These are phyloP conservation scores for Aurelia sp. DNA, from an alignment of 30 jellyfish, hydroid and myxozoan species.

Conservation along the genomic window DNA sequence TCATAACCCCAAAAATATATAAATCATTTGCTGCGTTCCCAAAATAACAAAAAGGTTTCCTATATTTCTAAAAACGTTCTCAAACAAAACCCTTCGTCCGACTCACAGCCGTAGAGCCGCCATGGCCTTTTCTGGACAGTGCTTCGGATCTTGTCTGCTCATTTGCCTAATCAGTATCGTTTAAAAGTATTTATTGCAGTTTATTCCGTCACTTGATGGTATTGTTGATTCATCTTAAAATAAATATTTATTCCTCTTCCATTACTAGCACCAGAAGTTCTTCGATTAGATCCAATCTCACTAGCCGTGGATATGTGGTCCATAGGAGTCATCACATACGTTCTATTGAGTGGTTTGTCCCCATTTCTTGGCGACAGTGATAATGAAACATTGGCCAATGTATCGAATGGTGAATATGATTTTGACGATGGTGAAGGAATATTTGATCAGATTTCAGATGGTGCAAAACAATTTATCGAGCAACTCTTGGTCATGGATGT, in stretches of 20 bases:
- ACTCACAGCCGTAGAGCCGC: too few relatives aligned
- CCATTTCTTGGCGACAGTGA: slow-evolving; percentile 93
- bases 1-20: too few relatives aligned
- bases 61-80: too few relatives aligned
- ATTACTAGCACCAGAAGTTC: slow-evolving; percentile 88
- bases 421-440: slow-evolving; percentile 90
- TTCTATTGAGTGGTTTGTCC: slow-evolving; percentile 87
- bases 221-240: too few relatives aligned
- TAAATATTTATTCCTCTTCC: not conserved
- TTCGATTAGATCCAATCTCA: slow-evolving; percentile 69
- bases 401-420: slow-evolving; percentile 74
- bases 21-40: too few relatives aligned
- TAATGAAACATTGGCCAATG: slow-evolving; percentile 80
- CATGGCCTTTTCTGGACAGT: too few relatives aligned
- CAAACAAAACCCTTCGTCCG: too few relatives aligned
- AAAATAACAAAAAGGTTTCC: too few relatives aligned
- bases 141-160: too few relatives aligned
- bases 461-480: slow-evolving; percentile 76
- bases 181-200: too few relatives aligned
- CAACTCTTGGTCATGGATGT: slow-evolving; percentile 75
- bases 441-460: slow-evolving; percentile 87
- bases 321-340: slow-evolving; percentile 86
- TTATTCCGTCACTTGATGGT: too few relatives aligned
- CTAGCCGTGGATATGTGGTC: slow-evolving; percentile 96
- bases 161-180: too few relatives aligned